A percentile compares a stretch with the other conserved stretches of the same genome.
Conservation (phyloP, 2,113 vertebrate genomes). For the Cyanoramphus novaezelandiae region DNA sequence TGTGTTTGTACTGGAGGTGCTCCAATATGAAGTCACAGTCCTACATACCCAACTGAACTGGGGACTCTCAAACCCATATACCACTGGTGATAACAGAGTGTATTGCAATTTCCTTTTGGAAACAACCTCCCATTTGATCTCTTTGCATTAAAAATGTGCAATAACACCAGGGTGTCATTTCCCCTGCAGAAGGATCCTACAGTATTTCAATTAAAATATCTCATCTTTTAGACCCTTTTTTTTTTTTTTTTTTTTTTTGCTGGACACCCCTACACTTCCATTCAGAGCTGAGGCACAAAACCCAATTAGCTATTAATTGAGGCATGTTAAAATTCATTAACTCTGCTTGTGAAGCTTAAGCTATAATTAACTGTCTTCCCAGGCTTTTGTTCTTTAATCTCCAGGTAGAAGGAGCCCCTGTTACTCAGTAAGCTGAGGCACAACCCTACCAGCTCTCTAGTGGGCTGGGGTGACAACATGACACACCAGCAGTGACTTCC, state of each 20-base stretch:
- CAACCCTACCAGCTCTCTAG: neutral
- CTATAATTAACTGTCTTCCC: slow-evolving; percentile 86
- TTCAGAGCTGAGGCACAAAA: slow-evolving; percentile 71
- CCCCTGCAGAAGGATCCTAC: neutral
- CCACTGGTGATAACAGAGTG: neutral
- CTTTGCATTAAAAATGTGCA: neutral
- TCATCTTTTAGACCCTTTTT: slow-evolving; percentile 1
- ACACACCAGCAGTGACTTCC: neutral
- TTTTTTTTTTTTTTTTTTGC: neutral
- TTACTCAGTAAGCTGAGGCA: slow-evolving; percentile 51
- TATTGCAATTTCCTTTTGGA: neutral
- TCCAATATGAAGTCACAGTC: neutral
- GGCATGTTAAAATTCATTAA: slow-evolving; percentile 88
- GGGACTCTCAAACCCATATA: rapidly evolving
- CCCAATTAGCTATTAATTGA: slow-evolving; percentile 88
- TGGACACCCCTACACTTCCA: slow-evolving; percentile 29
- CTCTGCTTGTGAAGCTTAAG: slow-evolving; percentile 75
- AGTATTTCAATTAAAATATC: slow-evolving; percentile 54
- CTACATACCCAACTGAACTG: rapidly evolving
- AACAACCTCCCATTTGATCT: neutral
- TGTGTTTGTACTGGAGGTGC: neutral
- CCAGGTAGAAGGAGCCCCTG: slow-evolving; percentile 67
- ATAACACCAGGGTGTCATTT: neutral
- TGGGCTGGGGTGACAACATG: neutral
- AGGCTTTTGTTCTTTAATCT: slow-evolving; percentile 77